Conservation (phyloP, 2,113 vertebrate genomes). For the Hydrochoerus hydrochaeris region DNA sequence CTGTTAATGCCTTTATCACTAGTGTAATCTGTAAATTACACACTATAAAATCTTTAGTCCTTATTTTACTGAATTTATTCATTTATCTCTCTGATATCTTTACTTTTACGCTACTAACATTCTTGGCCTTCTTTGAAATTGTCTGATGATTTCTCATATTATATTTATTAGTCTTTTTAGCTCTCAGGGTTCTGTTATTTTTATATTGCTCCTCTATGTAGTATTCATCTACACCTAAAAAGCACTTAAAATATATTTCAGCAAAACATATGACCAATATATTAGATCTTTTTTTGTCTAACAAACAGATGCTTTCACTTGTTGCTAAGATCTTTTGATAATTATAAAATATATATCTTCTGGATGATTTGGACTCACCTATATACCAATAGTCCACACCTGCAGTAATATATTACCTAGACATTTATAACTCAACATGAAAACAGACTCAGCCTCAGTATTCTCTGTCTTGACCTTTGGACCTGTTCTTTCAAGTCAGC, state of each 20-base stretch:
- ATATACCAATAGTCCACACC: neutral
- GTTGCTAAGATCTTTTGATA: neutral
- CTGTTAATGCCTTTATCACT: neutral
- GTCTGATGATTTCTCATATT: neutral
- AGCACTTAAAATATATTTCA: neutral
- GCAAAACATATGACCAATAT: neutral
- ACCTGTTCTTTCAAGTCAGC: neutral
- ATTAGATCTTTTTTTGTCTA: neutral
- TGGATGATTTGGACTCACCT: neutral
- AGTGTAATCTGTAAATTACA: neutral
- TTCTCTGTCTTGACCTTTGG: neutral
- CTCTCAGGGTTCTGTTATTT: neutral
- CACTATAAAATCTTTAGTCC: neutral
- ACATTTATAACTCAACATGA: neutral
- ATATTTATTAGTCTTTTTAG: constrained; percentile 11
- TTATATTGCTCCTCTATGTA: neutral
- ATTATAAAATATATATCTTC: neutral
- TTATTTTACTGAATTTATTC: neutral
- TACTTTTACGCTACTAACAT: neutral
- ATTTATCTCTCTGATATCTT: neutral
- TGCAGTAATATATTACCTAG: neutral
- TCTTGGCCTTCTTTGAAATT: neutral
- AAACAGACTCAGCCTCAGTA: neutral
- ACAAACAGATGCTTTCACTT: neutral
- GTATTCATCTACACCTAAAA: neutral